Conservation (phyloP, 2,113 vertebrate species). For the Monarcha castaneiventris region DNA sequence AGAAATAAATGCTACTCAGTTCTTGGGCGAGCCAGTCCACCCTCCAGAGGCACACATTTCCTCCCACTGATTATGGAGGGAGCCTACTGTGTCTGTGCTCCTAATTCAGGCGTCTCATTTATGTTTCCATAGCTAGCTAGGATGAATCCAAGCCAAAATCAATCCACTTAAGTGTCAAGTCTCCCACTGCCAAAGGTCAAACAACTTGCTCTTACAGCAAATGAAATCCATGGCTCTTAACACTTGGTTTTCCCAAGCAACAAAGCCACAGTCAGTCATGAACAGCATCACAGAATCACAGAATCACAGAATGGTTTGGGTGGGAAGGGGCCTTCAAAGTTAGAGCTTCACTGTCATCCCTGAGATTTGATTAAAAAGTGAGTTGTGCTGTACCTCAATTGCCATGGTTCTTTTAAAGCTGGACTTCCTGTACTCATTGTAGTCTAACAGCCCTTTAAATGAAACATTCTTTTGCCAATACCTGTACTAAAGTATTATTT, state of each 20-base stretch:
- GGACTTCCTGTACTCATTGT: not conserved
- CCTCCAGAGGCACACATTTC: not conserved
- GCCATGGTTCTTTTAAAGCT: not conserved
- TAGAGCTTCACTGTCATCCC: not conserved
- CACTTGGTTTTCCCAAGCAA: not conserved
- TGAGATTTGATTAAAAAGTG: not conserved
- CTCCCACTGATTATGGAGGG: not conserved
- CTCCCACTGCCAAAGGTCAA: not conserved
- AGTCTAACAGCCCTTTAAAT: not conserved
- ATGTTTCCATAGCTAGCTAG: not conserved
- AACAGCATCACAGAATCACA: not conserved
- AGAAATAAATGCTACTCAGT: not conserved
- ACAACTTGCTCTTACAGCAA: not conserved
- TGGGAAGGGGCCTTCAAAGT: not conserved
- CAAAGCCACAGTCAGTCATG: not conserved
- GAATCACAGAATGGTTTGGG: not conserved
- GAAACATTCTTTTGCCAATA: slow-evolving; percentile 14
- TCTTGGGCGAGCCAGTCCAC: not conserved
- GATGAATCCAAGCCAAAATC: not conserved
- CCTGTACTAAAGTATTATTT: not conserved
- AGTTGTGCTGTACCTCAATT: not conserved
- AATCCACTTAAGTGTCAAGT: not conserved
- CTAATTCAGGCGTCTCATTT: not conserved
- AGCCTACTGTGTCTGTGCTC: not conserved
- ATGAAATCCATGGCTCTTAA: not conserved